Evolutionary conservation across 2,888 invertebrate genomes (phyloP), one percentile per base, ranked within the genome.

Genomic region (Yponomeuta malinellus): DNA sequence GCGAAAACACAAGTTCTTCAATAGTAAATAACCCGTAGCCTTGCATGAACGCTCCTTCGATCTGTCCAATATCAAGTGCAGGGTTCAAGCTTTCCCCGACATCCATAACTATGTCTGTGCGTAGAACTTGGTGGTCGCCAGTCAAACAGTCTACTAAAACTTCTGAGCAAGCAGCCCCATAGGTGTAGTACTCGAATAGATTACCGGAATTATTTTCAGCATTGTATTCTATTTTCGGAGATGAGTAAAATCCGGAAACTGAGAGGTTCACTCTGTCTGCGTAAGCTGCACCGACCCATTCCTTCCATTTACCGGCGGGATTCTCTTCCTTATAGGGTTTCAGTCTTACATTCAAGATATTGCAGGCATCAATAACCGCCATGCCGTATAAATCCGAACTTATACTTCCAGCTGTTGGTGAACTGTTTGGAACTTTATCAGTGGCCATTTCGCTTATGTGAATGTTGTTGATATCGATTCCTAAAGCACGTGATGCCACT

Each of bases 51-150:
- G 94, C 97, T 4, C 98, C 98, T 88, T 98, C 98, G 4, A 98
- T 94, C 90, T 98, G 97, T 0, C 97, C 98, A 74, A 98, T 95
- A 77, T 98, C 98, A 73, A 98, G 96, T 0, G 97, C 97, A 1
- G 97, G 97, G 84, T 98, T 98, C 71, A 98, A 86, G 85, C 97
- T 97, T 78, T 96, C 95, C 0, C 97, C 97, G 63, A 97, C 89
- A 88, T 98, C 98, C 97, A 98, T 97, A 0, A 98, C 97, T 75
- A 98, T 97, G 78, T 98, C 97, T 6, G 96, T 96, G 77, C 95
- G 93, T 33, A 96, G 81, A 1, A 97, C 95, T 87, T 95, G 94
- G 85, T 97, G 97, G 81, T 97, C 97, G 9, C 97, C 97, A 37
- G 97, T 97, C 59, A 97, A 88, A 77, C 96, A 96, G 84, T 97